Evolutionary conservation across 2,797 vertebrate genomes (phyloP), one percentile per base, ranked within the genome.

Genomic region (Oreochromis mossambicus): DNA sequence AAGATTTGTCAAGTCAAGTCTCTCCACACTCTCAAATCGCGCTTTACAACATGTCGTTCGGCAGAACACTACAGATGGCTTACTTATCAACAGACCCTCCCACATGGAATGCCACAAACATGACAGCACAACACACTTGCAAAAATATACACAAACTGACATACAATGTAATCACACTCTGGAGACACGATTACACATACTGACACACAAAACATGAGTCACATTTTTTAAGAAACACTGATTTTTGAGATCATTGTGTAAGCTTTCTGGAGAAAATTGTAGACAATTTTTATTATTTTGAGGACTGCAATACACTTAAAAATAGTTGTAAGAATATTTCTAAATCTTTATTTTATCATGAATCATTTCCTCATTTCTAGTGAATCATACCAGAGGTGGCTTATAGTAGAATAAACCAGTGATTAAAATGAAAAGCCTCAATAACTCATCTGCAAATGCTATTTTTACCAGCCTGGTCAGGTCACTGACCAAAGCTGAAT

Each of bases 1-100:
- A 97, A 97, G 95, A 97, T 97, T 96, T 96, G 96, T 97, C 96
- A 96, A 97, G 96, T 97, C 95, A 96, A 97, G 95, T 96, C 96
- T 96, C 95, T 92, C 94, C 95, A 96, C 96, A 96, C 95, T 96
- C 95, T 95, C 93, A 93, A 96, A 96, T 96, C 95, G 93, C 95
- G 91, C 95, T 96, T 96, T 95, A 96, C 96, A 97, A 95, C 95
- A 96, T 97, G 96, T 96, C 95, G 94, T 95, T 92, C 95, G 87
- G 94, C 93, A 91, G 95, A 96, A 96, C 96, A 96, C 95, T 97
- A 96, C 97, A 97, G 97, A 97, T 97, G 97, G 97, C 97, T 96
- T 95, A 95, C 96, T 96, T 96, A 96, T 97, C 96, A 94, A 92
- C 96, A 97, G 96, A 96, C 95, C 95, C 96, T 96, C 96, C 95